These are phyloP conservation scores for Oscheius sp. DNA, from an alignment of 1,140 invertebrate species.

Conservation along the genomic window DNA sequence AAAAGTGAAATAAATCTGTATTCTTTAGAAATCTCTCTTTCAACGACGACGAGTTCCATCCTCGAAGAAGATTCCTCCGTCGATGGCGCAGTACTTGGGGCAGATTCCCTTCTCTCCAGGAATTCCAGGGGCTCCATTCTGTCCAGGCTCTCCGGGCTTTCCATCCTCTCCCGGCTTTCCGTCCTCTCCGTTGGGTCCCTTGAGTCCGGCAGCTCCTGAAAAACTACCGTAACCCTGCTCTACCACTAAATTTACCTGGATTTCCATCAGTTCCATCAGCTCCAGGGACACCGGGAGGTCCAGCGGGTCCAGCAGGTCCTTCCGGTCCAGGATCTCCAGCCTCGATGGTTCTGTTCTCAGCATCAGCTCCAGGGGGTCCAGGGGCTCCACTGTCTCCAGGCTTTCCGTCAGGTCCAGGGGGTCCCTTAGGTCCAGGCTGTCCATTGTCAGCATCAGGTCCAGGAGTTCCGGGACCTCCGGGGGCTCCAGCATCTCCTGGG, in stretches of 20 bases:
- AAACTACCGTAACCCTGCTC: no score
- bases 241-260: no score
- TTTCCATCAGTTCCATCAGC: slow-evolving; percentile 31
- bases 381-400: slow-evolving; percentile 29
- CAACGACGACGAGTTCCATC: slow-evolving; percentile 57
- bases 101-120: slow-evolving; percentile 44
- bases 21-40: slow-evolving; percentile 14
- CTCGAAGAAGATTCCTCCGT: slow-evolving; percentile 59
- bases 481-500: slow-evolving; percentile 28
- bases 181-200: slow-evolving; percentile 32
- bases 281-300: slow-evolving; percentile 36
- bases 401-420: slow-evolving; percentile 33
- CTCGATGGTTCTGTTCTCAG: slow-evolving; percentile 28
- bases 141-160: slow-evolving; percentile 35
- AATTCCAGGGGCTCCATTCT: slow-evolving; percentile 19
- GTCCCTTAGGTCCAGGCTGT: slow-evolving; percentile 33
- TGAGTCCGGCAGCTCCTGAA: slow-evolving; percentile 32
- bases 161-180: slow-evolving; percentile 33
- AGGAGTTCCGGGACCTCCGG: slow-evolving; percentile 32
- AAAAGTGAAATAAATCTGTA: neutral
- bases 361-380: slow-evolving; percentile 34
- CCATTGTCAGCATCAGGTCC: slow-evolving; percentile 32
- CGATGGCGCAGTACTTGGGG: slow-evolving; percentile 56
- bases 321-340: slow-evolving; percentile 36
- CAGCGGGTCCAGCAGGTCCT: slow-evolving; percentile 36